Conservation (phyloP, 1,140 invertebrate genomes). For the Zaprionus inermis region DNA sequence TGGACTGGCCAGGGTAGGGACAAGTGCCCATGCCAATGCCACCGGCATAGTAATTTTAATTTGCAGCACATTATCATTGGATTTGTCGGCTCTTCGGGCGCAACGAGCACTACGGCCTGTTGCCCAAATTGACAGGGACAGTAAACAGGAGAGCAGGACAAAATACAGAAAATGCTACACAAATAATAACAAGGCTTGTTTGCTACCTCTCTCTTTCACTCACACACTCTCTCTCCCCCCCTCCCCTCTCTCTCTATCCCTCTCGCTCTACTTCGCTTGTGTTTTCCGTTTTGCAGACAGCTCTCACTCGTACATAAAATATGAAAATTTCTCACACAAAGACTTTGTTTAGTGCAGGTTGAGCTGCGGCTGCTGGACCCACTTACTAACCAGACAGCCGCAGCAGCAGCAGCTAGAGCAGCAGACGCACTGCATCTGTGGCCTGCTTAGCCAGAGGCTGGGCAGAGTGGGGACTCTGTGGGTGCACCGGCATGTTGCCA, state of each 20-base stretch:
- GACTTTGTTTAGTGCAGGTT: slow-evolving; percentile 69
- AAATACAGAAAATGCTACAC: neutral
- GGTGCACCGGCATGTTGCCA: slow-evolving; percentile 71
- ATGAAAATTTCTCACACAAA: slow-evolving; percentile 73
- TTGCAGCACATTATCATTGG: slow-evolving; percentile 71
- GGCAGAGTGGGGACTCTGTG: neutral
- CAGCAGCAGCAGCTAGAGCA: slow-evolving; percentile 36
- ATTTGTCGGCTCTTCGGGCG: slow-evolving; percentile 46
- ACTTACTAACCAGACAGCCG: slow-evolving; percentile 49
- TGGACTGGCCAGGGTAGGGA: no score
- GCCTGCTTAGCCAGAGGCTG: slow-evolving; percentile 2
- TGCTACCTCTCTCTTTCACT: neutral
- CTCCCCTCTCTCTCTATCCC: neutral
- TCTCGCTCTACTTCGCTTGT: slow-evolving; percentile 6
- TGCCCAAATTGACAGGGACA: slow-evolving; percentile 61
- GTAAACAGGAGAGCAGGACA: slow-evolving; percentile 3
- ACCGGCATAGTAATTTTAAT: slow-evolving; percentile 75
- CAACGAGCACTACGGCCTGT: slow-evolving; percentile 25
- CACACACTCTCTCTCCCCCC: neutral
- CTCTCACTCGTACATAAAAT: slow-evolving; percentile 70
- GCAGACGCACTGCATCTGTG: slow-evolving; percentile 46
- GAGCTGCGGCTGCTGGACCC: slow-evolving; percentile 40
- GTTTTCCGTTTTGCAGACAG: slow-evolving; percentile 23
- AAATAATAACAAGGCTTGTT: slow-evolving; percentile 41
- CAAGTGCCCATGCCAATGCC: slow-evolving; percentile 49